A percentile compares a stretch with the other conserved stretches of the same genome.
Conservation (phyloP, 2,888 invertebrate species). For the Orthosia gracilis region DNA sequence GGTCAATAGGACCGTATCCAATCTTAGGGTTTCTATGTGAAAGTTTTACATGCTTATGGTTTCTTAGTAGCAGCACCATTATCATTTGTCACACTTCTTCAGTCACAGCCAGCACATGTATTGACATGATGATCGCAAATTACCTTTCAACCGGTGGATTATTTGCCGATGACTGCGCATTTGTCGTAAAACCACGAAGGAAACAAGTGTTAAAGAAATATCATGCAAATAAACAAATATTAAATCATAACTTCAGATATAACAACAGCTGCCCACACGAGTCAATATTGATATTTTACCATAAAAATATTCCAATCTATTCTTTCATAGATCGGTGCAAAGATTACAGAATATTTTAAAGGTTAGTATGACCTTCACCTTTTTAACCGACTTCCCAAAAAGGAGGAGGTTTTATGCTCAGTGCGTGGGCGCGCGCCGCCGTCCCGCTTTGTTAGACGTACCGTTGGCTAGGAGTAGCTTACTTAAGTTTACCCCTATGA, state of each 20-base stretch:
- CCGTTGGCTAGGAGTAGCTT: too few relatives aligned
- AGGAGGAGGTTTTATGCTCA: too few relatives aligned
- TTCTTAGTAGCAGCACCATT: slow-evolving; percentile 58
- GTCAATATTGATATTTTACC: neutral
- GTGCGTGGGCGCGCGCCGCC: too few relatives aligned
- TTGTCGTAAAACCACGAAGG: slow-evolving; percentile 1
- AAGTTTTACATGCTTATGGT: slow-evolving; percentile 65
- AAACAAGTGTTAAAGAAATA: slow-evolving; percentile 26
- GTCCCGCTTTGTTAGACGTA: too few relatives aligned
- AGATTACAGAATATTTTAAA: slow-evolving; percentile 32
- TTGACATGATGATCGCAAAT: slow-evolving; percentile 35
- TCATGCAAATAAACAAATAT: slow-evolving; percentile 13
- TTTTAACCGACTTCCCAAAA: too few relatives aligned
- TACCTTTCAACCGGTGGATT: slow-evolving; percentile 22
- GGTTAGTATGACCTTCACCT: slow-evolving; percentile 39
- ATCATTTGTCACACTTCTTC: slow-evolving; percentile 61
- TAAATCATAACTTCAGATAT: slow-evolving; percentile 2
- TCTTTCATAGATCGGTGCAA: slow-evolving; percentile 20
- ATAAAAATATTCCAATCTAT: slow-evolving; percentile 1
- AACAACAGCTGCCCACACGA: neutral
- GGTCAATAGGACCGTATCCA: slow-evolving; percentile 66
- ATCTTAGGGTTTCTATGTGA: slow-evolving; percentile 74
- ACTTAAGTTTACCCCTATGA: too few relatives aligned
- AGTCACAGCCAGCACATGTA: slow-evolving; percentile 38
- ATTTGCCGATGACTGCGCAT: slow-evolving; percentile 37